A percentile compares a stretch with the other conserved stretches of the same genome.
Evolutionary conservation across 1,140 invertebrate species (phyloP).

Genomic region (Anastrepha ludens): DNA sequence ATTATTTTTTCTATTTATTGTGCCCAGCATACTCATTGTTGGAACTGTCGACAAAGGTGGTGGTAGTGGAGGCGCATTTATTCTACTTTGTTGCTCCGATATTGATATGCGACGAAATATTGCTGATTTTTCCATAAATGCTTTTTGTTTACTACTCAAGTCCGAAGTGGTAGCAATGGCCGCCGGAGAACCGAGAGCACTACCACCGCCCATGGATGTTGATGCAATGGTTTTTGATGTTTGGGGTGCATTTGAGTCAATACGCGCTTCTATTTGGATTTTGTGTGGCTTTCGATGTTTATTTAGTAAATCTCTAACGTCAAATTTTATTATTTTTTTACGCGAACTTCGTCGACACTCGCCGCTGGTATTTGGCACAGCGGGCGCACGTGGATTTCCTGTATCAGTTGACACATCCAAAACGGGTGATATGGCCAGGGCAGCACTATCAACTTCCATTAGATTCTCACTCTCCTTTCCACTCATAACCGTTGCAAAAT

Average conservation of each 20-base stretch:
- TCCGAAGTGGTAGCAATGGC: background rate
- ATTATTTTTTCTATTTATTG: constrained; percentile 39
- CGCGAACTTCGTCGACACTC: constrained; percentile 69
- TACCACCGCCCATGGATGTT: background rate
- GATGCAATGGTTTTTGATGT: constrained; percentile 20
- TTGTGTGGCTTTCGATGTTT: constrained; percentile 67
- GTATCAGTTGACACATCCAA: background rate
- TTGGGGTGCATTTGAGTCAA: constrained; percentile 64
- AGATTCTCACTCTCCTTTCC: background rate
- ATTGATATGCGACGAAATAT: constrained; percentile 60
- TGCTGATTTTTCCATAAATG: constrained; percentile 59
- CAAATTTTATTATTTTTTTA: constrained; percentile 71
- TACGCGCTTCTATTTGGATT: constrained; percentile 69
- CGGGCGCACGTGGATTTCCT: background rate
- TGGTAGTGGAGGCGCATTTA: constrained; percentile 44
- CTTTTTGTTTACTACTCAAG: constrained; percentile 57
- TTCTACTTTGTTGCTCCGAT: constrained; percentile 57
- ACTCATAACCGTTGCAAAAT: background rate
- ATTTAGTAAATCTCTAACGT: constrained; percentile 67
- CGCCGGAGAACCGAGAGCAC: background rate
- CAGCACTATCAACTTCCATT: constrained; percentile 10
- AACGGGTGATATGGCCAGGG: background rate
- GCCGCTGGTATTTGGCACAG: constrained; percentile 1
- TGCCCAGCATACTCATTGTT: background rate
- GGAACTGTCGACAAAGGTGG: constrained; percentile 49